phyloP scores from a whole-genome alignment of 2,113 vertebrate genomes.

The Ahaetulla prasina region DNA sequence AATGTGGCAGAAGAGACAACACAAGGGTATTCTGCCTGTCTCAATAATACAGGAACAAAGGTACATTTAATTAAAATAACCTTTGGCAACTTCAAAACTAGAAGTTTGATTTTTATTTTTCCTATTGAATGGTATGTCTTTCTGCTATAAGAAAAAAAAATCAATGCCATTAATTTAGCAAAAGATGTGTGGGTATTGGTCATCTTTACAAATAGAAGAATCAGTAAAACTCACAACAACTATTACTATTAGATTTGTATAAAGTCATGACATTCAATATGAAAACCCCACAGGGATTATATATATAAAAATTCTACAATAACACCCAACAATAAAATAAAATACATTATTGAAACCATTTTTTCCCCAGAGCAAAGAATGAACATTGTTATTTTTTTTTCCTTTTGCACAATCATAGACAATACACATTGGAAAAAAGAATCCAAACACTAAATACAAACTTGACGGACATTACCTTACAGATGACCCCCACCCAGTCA shows the following conservation, averaged over 20 bases:
- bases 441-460: no score
- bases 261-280: neutral
- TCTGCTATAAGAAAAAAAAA: neutral
- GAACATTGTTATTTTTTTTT: neutral
- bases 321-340: neutral
- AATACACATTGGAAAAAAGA: no score
- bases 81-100: neutral
- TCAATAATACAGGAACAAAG: neutral
- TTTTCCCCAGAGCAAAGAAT: neutral
- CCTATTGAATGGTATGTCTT: neutral
- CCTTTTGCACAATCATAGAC: neutral
- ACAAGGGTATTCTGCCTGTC: neutral
- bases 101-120: neutral
- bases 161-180: neutral
- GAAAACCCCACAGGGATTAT: neutral
- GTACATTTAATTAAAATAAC: slow-evolving; percentile 8
- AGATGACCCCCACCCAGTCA: no score
- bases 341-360: neutral
- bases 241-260: neutral
- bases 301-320: neutral
- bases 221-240: neutral
- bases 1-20: neutral
- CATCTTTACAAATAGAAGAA: neutral
- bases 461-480: no score
- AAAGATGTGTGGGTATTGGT: neutral